Percentiles rank a stretch among this genome's conserved stretches.
phyloP scores from a whole-genome alignment of 2,888 invertebrate species.

The Leptura quadrifasciata region DNA sequence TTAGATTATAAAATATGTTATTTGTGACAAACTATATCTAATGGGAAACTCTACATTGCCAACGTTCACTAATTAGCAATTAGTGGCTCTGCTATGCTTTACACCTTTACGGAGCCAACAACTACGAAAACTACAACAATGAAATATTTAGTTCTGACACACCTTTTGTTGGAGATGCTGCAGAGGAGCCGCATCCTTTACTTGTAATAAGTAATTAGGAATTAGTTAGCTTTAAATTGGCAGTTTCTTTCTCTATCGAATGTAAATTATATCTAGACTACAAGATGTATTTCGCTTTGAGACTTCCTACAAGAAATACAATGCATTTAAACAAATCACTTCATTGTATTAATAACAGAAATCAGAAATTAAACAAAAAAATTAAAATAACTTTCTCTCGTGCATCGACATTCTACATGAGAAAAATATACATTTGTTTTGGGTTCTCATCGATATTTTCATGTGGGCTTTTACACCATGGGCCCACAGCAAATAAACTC shows the following conservation, averaged over 20 bases:
- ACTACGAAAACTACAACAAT: constrained; percentile 12
- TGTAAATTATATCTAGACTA: neutral
- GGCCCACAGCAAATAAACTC: too few species aligned
- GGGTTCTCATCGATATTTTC: too few species aligned
- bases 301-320: neutral
- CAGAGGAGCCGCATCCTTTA: neutral
- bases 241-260: neutral
- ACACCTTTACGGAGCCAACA: neutral
- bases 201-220: neutral
- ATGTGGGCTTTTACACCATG: too few species aligned
- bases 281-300: neutral
- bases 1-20: neutral
- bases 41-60: neutral
- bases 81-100: neutral
- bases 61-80: constrained; percentile 11
- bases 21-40: neutral
- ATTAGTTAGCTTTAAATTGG: neutral
- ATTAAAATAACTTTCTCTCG: too few species aligned
- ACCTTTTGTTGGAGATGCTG: neutral
- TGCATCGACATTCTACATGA: too few species aligned
- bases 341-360: neutral
- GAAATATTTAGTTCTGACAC: neutral
- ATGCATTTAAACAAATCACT: neutral
- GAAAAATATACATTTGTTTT: too few species aligned
- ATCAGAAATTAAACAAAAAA: too few species aligned